These are phyloP conservation scores for Indicator maculatus DNA, from an alignment of 2,113 vertebrate genomes.

Conservation along the genomic window DNA sequence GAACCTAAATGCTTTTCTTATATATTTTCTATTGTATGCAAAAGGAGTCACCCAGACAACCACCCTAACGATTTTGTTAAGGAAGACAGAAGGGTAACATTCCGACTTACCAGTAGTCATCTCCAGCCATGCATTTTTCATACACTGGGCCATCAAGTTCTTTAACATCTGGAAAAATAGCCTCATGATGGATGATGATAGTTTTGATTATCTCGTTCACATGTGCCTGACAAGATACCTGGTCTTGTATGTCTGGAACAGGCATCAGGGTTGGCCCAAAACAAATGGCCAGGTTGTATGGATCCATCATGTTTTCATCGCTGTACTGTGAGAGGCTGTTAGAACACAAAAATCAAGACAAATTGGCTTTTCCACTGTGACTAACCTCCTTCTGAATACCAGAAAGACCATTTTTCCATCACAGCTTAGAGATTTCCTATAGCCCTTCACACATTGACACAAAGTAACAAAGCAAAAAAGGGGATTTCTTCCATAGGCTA, in stretches of 20 bases:
- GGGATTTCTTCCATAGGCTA: not conserved
- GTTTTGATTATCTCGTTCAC: slow-evolving; percentile 98
- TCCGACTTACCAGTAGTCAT: slow-evolving; percentile 92
- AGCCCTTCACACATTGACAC: not conserved
- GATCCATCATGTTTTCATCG: slow-evolving; percentile 99
- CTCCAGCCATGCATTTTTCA: slow-evolving; percentile 98
- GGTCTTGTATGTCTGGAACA: slow-evolving; percentile 94
- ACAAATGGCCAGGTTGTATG: slow-evolving; percentile 97
- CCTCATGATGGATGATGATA: slow-evolving; percentile 97
- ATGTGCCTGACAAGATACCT: slow-evolving; percentile 97
- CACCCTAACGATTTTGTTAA: not conserved
- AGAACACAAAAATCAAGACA: slow-evolving; percentile 21
- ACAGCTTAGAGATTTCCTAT: not conserved
- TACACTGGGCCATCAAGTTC: slow-evolving; percentile 96
- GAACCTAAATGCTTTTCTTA: not conserved
- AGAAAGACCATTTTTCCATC: not conserved
- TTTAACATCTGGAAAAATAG: slow-evolving; percentile 94
- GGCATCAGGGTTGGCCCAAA: slow-evolving; percentile 98
- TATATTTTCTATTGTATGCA: not conserved
- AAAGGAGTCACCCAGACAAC: not conserved
- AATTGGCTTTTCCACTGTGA: not conserved
- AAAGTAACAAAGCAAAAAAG: not conserved
- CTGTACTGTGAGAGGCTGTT: slow-evolving; percentile 96
- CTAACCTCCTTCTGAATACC: slow-evolving; percentile 9
- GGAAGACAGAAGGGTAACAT: not conserved